phyloP scores from a whole-genome alignment of 2,888 invertebrate genomes.

The Drosophila fulvimacula region DNA sequence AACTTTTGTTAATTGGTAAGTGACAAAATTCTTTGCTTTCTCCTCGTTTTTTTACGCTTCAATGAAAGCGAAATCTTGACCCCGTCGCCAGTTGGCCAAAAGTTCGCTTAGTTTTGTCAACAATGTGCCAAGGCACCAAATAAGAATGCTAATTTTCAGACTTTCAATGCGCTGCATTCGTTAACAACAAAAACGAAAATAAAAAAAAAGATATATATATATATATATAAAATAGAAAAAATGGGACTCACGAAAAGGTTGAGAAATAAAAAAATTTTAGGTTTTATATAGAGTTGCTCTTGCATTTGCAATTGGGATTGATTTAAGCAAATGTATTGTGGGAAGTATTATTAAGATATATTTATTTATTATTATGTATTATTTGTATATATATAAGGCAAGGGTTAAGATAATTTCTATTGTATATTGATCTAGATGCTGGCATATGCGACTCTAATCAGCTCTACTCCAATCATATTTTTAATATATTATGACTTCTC shows the following conservation, averaged over 20 bases:
- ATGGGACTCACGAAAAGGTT: not conserved
- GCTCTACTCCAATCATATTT: too few species aligned
- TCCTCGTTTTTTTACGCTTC: conserved; percentile 9
- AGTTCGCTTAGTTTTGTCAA: conserved; percentile 29
- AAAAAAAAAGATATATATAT: not conserved
- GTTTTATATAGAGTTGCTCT: too few species aligned
- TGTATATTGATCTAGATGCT: too few species aligned
- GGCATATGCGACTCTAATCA: too few species aligned
- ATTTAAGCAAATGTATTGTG: not conserved
- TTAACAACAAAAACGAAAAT: conserved; percentile 17
- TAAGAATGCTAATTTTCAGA: conserved; percentile 70
- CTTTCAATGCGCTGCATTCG: conserved; percentile 63
- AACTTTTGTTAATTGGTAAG: conserved; percentile 84
- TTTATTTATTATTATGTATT: too few species aligned
- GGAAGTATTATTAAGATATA: too few species aligned
- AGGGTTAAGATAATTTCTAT: too few species aligned
- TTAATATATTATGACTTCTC: too few species aligned
- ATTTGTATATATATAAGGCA: too few species aligned
- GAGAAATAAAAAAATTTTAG: not conserved
- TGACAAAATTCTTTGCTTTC: conserved; percentile 54
- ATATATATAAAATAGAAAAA: conserved; percentile 13
- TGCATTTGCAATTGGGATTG: not conserved
- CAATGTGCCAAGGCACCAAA: conserved; percentile 34
- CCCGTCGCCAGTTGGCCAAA: conserved; percentile 10
- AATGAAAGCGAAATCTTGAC: conserved; percentile 42